Evolutionary conservation across 2,797 vertebrate species (phyloP).

Genomic region (Pangasius djambal): DNA sequence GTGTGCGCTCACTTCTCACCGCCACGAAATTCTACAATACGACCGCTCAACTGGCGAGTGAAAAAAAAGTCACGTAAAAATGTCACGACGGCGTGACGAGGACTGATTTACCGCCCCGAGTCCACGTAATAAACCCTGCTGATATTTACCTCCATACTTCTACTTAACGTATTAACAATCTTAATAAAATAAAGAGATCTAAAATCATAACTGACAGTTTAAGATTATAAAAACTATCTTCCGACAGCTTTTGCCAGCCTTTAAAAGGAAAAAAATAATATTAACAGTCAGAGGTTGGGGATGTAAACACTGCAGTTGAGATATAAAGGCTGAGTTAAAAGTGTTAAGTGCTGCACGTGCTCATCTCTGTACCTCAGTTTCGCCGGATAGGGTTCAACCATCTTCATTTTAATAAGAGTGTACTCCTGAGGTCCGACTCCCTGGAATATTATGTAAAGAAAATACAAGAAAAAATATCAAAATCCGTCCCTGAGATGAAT

Average conservation of each 20-base stretch:
- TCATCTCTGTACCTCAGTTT: constrained; percentile 83
- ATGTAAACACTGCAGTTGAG: neutral
- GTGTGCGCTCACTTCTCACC: too few relatives aligned
- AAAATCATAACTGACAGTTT: neutral
- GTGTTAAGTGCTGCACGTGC: neutral
- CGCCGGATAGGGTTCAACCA: constrained; percentile 88
- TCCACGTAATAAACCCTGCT: neutral
- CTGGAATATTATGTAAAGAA: constrained; percentile 64
- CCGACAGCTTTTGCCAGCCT: neutral
- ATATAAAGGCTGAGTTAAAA: neutral
- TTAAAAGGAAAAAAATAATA: neutral
- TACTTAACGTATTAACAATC: neutral
- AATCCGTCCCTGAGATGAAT: neutral
- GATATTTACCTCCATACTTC: neutral
- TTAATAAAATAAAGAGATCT: neutral
- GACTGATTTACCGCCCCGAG: too few relatives aligned
- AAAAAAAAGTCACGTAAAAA: too few relatives aligned
- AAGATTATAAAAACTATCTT: neutral
- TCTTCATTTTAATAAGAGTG: constrained; percentile 94
- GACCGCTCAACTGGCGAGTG: too few relatives aligned
- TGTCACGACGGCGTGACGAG: too few relatives aligned
- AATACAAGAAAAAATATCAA: neutral
- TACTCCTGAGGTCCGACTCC: constrained; percentile 98
- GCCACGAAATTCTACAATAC: too few relatives aligned
- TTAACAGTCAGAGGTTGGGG: neutral